Base-by-base conservation (phyloP, 2,888 invertebrate species). In the Koerneria pararmatus region DNA sequence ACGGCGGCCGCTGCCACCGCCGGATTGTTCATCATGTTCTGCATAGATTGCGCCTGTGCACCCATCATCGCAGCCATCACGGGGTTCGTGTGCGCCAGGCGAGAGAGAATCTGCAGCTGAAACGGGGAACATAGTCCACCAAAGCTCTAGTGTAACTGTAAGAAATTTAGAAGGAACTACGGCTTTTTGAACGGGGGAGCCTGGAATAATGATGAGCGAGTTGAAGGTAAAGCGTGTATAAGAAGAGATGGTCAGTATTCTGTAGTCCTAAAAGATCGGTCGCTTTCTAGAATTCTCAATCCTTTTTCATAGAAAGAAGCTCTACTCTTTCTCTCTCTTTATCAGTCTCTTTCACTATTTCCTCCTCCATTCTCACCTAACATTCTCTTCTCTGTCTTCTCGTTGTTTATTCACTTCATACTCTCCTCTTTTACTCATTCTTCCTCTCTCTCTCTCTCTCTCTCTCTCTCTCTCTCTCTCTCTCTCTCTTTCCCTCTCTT, bases 51-150 rank as follows among this genome's bases (percentile, higher is more conserved):
- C 32, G 29, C 27, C 15, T 35, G 19, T 41, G 46, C 11, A 41
- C 51, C 37, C 62, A 62, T 62, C 53, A 37, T 37, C 27, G 62
- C 61, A 29, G 61, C 62, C 62, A 62, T 62, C 62, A 62, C 53
- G 4, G 62, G 62, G 53, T 62, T 62, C 1, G 51, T 11, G 0
- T 53, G 62, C 1, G 62, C 53, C 5, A 62, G 34, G n/a, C 35
- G 53, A 4, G 51, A 34, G 8, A 62, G 53, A 8, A 24, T 27
- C 15, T 51, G 34, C 53, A 62, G 24, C 32, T 62, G 62, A 11
- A 8, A 15, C 62, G 51, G 62, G 2, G 48, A 56, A 31, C 11
- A 15, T n/a, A 41, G 11, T 41, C 46, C 11, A 15, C 11, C n/a
- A 11, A 41, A 15, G 11, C 46, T n/a, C n/a, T n/a, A n/a, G n/a